Evolutionary conservation across 2,797 vertebrate species (phyloP), one percentile per base, ranked within the genome.

Genomic region (Ptychobarbus kaznakovi): DNA sequence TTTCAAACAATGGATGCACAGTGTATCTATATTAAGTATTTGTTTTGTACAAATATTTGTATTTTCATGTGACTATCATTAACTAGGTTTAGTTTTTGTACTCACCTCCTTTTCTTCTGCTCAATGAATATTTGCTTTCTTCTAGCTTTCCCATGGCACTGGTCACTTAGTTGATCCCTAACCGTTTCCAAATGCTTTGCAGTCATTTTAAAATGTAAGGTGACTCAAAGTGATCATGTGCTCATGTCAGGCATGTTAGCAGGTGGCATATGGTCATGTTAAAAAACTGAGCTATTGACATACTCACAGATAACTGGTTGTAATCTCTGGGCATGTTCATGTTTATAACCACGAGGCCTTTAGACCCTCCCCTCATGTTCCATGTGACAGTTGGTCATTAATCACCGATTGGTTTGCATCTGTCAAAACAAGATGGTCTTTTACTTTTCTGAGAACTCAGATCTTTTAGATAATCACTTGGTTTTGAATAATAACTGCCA

Each of bases 31-130:
- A 65, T 40, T 15, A 32, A 79, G 20, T 61, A 25, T 63, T 44
- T 16, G 4, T 28, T 40, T 28, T 63, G 35, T 38, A 38, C 35
- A 38, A 38, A 38, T 38, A 38, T 38, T 38, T 38, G 4, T 40
- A 22, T 38, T 76, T 76, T 3, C 6, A 77, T 38, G 20, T 77
- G 35, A 40, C 20, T 4, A 8, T 58, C 18, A 7, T 77, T 32
- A 10, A 80, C 22, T 58, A 18, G 3, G 11, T 13, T 81, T 18
- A 46, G 10, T 49, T 84, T 69, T 78, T 69, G 25, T 61, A 85
- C 88, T 78, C 85, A 90, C 90, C 87, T 83, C n/a, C 25, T 73
- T 25, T 74, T 85, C 58, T 85, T 86, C 56, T 79, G 72, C 22
- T 84, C 81, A 20, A 18, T 72, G 13, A 51, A 42, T 44, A 74